phyloP scores from a whole-genome alignment of 2,888 invertebrate genomes.

The Parelbella ahira region DNA sequence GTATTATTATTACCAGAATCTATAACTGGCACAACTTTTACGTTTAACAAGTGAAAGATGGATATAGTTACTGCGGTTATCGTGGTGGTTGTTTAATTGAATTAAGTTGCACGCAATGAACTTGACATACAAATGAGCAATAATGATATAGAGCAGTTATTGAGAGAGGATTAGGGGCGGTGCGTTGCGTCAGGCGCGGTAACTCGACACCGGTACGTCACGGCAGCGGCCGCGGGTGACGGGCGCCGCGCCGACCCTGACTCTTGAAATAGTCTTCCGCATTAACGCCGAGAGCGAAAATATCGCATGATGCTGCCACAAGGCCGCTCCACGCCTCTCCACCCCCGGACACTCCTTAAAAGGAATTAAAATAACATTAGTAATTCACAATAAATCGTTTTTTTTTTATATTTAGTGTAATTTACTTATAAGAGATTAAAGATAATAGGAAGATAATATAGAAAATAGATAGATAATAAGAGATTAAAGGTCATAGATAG shows the following conservation, averaged over 20 bases:
- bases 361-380: slow-evolving; percentile 42
- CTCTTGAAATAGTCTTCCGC: slow-evolving; percentile 81
- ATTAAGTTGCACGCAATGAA: background rate
- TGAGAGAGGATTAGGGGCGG: slow-evolving; percentile 11
- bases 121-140: slow-evolving; percentile 4
- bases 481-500: no score
- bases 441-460: no score
- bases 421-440: no score
- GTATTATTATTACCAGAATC: no score
- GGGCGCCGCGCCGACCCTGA: slow-evolving; percentile 68
- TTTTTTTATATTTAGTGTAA: no score
- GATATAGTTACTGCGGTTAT: no score
- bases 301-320: slow-evolving; percentile 72
- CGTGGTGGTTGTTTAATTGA: no score
- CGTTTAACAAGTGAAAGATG: no score
- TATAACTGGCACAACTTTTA: no score
- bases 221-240: slow-evolving; percentile 53
- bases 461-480: no score
- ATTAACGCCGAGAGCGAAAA: slow-evolving; percentile 74
- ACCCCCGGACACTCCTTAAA: slow-evolving; percentile 55
- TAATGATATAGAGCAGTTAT: slow-evolving; percentile 9
- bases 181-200: slow-evolving; percentile 10
- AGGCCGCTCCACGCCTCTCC: slow-evolving; percentile 49
- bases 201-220: slow-evolving; percentile 34
- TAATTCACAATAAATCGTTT: no score